These are phyloP conservation scores for Tetramorium bicarinatum DNA, from an alignment of 2,888 invertebrate species.

Conservation along the genomic window DNA sequence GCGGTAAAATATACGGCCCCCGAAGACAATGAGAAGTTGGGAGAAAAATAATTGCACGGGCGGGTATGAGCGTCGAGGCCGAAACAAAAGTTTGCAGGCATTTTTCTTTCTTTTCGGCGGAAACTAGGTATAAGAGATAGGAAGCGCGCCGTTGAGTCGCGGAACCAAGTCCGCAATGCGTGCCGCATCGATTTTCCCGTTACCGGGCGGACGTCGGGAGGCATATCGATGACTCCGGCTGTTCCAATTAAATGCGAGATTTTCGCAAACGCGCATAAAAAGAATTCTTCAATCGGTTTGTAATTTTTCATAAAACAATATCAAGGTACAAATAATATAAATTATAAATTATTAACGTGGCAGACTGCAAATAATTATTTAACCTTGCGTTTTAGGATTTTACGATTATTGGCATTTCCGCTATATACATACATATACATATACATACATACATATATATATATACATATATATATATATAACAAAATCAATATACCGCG, in stretches of 20 bases:
- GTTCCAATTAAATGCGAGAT: constrained; percentile 39
- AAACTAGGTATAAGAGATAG: constrained; percentile 68
- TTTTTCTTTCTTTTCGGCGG: constrained; percentile 64
- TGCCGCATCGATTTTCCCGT: constrained; percentile 52
- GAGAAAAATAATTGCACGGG: constrained; percentile 64
- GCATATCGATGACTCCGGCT: constrained; percentile 44
- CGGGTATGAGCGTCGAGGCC: constrained; percentile 27
- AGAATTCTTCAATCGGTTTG: not conserved
- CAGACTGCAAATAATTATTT: not conserved
- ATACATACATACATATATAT: too few species aligned
- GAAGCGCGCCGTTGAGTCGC: constrained; percentile 62
- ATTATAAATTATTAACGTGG: not conserved
- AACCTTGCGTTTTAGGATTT: not conserved
- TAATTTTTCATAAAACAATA: not conserved
- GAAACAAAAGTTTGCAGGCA: constrained; percentile 60
- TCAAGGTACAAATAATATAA: not conserved
- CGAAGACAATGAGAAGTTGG: constrained; percentile 44
- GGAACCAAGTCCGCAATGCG: constrained; percentile 48
- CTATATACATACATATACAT: constrained; percentile 4
- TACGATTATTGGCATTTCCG: not conserved
- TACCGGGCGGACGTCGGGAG: constrained; percentile 45
- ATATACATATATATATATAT: too few species aligned
- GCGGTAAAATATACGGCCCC: constrained; percentile 45
- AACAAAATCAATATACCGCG: not conserved
- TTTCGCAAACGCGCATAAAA: not conserved